Evolutionary conservation across 1,140 invertebrate species (phyloP).

Genomic region (Yoshiicerus persimilis): DNA sequence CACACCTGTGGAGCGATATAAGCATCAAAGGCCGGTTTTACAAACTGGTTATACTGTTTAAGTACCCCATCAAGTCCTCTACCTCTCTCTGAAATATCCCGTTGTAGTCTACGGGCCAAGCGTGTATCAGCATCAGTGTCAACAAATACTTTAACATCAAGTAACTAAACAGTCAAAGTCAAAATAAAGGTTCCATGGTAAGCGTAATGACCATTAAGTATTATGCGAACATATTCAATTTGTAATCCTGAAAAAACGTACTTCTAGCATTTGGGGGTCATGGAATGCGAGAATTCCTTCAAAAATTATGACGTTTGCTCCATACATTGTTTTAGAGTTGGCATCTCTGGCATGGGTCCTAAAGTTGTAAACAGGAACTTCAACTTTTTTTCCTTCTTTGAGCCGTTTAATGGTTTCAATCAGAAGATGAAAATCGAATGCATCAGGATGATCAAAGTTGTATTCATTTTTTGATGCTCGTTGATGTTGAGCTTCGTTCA

Average conservation of each 20-base stretch:
- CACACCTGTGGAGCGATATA: constrained; percentile 89
- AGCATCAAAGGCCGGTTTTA: constrained; percentile 76
- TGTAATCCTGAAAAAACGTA: constrained; percentile 51
- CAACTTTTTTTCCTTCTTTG: constrained; percentile 93
- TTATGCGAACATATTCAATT: neutral
- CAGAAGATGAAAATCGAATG: constrained; percentile 96
- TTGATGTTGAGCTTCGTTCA: constrained; percentile 91
- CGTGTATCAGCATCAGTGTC: constrained; percentile 97
- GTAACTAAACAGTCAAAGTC: constrained; percentile 60
- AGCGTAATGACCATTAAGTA: neutral
- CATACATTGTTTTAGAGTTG: constrained; percentile 98
- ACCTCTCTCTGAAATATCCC: constrained; percentile 92
- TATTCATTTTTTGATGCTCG: constrained; percentile 86
- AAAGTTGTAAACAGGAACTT: constrained; percentile 98
- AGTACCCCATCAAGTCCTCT: constrained; percentile 91
- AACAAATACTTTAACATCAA: constrained; percentile 97
- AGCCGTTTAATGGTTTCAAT: constrained; percentile 80
- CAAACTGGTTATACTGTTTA: constrained; percentile 78
- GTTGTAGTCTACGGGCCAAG: constrained; percentile 69
- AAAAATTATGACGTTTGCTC: constrained; percentile 99
- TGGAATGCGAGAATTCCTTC: constrained; percentile 97
- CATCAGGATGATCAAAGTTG: constrained; percentile 99
- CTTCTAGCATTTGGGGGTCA: constrained; percentile 76
- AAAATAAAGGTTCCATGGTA: neutral
- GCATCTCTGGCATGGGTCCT: constrained; percentile 89